Conservation (phyloP, 2,888 invertebrate species). For the Calliopum simillimum region DNA sequence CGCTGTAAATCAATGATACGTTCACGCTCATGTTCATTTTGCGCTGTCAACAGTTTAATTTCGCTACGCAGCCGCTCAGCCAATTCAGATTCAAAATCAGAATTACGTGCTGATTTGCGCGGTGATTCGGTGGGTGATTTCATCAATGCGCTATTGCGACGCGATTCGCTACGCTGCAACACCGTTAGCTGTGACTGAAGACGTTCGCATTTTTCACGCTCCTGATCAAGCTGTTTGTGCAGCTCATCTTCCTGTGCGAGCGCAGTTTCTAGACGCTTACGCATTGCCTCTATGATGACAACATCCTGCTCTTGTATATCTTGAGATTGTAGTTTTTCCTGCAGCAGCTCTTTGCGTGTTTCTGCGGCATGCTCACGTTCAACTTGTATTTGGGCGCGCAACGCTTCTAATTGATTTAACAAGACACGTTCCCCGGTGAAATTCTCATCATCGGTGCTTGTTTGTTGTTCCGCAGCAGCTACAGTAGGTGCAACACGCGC, state of each 20-base stretch:
- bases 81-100: slow-evolving; percentile 68
- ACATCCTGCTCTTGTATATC: slow-evolving; percentile 74
- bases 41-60: slow-evolving; percentile 68
- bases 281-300: slow-evolving; percentile 74
- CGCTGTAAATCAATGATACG: slow-evolving; percentile 68
- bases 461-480: slow-evolving; percentile 8
- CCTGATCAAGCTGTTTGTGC: slow-evolving; percentile 71
- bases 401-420: slow-evolving; percentile 60
- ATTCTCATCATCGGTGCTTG: slow-evolving; percentile 61
- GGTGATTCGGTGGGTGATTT: slow-evolving; percentile 66
- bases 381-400: slow-evolving; percentile 56
- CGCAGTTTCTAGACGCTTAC: slow-evolving; percentile 74
- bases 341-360: slow-evolving; percentile 71
- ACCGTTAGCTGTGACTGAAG: slow-evolving; percentile 67
- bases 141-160: slow-evolving; percentile 57
- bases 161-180: slow-evolving; percentile 63
- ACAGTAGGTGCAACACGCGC: slow-evolving; percentile 30
- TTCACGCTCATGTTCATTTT: slow-evolving; percentile 70
- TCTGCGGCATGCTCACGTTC: slow-evolving; percentile 68
- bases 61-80: slow-evolving; percentile 69
- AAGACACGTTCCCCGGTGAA: slow-evolving; percentile 62
- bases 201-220: slow-evolving; percentile 69
- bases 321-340: slow-evolving; percentile 72
- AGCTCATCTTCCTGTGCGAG: slow-evolving; percentile 75
- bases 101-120: slow-evolving; percentile 58